A percentile compares a stretch with the other conserved stretches of the same genome.
These are phyloP conservation scores for Hyperopisus bebe DNA, from an alignment of 2,113 vertebrate species.

Conservation along the genomic window DNA sequence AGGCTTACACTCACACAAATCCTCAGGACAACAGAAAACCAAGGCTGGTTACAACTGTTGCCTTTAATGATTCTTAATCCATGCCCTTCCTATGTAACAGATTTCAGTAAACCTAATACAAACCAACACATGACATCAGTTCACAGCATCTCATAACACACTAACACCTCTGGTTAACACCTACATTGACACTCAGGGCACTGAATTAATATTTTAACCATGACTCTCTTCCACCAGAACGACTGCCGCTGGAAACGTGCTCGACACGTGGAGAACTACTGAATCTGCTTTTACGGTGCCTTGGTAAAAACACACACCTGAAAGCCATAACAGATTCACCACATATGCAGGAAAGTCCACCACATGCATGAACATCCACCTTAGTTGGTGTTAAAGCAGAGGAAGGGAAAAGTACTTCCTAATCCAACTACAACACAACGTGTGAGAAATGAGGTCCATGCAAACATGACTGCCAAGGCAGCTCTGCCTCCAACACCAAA, in stretches of 20 bases:
- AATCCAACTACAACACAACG: not conserved
- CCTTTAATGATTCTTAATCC: not conserved
- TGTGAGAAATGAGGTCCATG: not conserved
- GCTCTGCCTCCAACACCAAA: not conserved
- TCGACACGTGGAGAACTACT: not conserved
- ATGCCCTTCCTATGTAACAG: not conserved
- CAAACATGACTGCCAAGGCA: not conserved
- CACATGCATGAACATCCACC: not conserved
- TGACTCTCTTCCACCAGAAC: not conserved
- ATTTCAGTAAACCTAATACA: not conserved
- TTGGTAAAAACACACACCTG: not conserved
- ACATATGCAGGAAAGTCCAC: not conserved
- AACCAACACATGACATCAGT: not conserved
- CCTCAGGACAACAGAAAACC: not conserved
- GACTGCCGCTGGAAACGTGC: not conserved
- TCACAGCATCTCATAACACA: not conserved
- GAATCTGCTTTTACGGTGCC: not conserved
- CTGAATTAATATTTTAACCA: not conserved
- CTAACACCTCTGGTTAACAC: not conserved
- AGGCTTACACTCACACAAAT: not conserved
- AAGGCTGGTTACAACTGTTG: not conserved
- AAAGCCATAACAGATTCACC: not conserved
- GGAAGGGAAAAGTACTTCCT: not conserved
- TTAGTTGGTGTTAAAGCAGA: not conserved
- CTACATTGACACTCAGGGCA: not conserved